phyloP scores from a whole-genome alignment of 2,797 vertebrate genomes.

The Sebastes minor region DNA sequence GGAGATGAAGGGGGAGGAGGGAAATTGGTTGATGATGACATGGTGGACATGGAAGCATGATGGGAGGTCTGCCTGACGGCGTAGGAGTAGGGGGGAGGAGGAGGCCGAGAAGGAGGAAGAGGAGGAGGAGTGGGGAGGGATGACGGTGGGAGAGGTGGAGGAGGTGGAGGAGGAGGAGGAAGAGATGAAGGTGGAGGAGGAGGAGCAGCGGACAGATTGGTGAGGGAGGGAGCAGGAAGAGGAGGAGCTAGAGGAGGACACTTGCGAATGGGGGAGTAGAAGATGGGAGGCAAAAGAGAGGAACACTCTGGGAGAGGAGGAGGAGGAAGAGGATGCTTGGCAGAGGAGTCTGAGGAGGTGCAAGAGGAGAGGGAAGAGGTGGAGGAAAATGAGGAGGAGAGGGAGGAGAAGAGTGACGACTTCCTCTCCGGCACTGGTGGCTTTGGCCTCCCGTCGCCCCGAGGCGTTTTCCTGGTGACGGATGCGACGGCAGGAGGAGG shows the following conservation, averaged over 20 bases:
- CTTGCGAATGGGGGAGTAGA: background rate
- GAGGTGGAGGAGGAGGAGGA: background rate
- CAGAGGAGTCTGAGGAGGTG: constrained; percentile 84
- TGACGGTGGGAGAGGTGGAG: constrained; percentile 2
- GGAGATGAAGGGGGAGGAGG: constrained; percentile 23
- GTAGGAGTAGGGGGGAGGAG: constrained; percentile 58
- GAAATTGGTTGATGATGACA: background rate
- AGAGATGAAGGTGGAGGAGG: constrained; percentile 31
- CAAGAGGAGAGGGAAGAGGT: constrained; percentile 84
- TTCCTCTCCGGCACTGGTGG: constrained; percentile 93
- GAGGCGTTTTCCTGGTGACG: constrained; percentile 67
- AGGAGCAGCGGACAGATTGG: constrained; percentile 12
- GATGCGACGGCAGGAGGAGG: constrained; percentile 7
- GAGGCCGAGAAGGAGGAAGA: constrained; percentile 29
- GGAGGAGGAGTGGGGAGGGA: constrained; percentile 27
- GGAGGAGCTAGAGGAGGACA: background rate
- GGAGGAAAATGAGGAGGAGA: constrained; percentile 88
- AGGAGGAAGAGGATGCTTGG: constrained; percentile 41
- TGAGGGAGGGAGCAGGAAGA: constrained; percentile 34
- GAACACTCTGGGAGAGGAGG: constrained; percentile 23
- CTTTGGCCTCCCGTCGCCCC: constrained; percentile 76
- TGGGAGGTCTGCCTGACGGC: constrained; percentile 33
- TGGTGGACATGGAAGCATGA: background rate
- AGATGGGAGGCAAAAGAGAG: background rate
- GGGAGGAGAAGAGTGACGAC: constrained; percentile 88